Base-by-base conservation (phyloP, 2,888 invertebrate species). In the Acanthosoma haemorrhoidale region DNA sequence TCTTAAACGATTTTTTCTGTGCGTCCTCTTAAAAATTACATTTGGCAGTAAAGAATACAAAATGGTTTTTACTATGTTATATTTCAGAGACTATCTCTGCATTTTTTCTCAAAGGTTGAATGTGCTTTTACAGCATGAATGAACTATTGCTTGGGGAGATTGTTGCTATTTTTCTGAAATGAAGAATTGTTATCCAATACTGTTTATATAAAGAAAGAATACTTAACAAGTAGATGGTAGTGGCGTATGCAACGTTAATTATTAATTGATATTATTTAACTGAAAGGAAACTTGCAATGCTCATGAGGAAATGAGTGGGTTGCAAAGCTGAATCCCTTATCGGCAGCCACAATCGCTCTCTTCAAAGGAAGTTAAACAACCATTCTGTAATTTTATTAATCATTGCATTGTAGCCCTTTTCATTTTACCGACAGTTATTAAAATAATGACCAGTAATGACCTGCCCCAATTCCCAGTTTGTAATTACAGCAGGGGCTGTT, bases 281-380 rank as follows among this genome's bases (percentile, higher is more conserved):
- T 25, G 4, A 51, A 43, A 21, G 51, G 51, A 51, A 51, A 25
- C 21, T 51, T 25, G 51, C 51, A 51, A 51, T 51, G 51, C 25
- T n/a, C 25, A 25, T 25, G 51, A 51, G 51, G 51, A 51, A 51
- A 51, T 51, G 51, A 51, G 51, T 4, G 21, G 16, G 51, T 51
- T 51, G 51, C 51, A 51, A 13, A 13, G 51, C 13, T 8, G 32
- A 6, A n/a, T 15, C 32, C 32, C 31, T 21, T 61, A 61, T 61
- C 61, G 4, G 34, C 36, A 38, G 15, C 6, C 61, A 34, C 38
- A 6, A 59, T 59, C 59, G n/a, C 9, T 15, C 16, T 59, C 36
- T 36, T 61, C 36, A 6, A 36, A 61, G 61, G 61, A 61, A 34
- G 61, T 61, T 61, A 61, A 61, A 61, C 61, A 61, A 61, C 61